Conservation (phyloP, 1,140 invertebrate genomes). For the Notospermus geniculatus region DNA sequence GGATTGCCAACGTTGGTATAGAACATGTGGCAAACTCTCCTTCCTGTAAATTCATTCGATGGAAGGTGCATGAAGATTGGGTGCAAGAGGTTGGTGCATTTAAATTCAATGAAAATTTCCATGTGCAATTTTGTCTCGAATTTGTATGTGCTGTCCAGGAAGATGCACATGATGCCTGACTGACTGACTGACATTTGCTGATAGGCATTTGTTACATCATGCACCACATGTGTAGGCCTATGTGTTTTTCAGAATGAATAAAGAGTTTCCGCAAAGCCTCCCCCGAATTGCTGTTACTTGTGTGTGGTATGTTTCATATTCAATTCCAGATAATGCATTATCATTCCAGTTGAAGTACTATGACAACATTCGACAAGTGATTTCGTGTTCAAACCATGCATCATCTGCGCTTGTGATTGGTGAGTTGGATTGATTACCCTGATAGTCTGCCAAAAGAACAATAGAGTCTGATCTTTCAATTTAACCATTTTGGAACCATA, state of each 20-base stretch:
- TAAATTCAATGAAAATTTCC: background rate
- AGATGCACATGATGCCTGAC: too few species aligned
- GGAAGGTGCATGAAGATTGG: slow-evolving; percentile 56
- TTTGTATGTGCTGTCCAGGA: too few species aligned
- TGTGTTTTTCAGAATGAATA: background rate
- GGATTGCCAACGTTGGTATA: slow-evolving; percentile 51
- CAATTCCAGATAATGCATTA: slow-evolving; percentile 15
- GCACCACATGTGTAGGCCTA: too few species aligned
- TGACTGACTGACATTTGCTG: too few species aligned
- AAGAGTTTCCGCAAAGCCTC: background rate
- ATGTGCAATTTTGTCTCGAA: too few species aligned
- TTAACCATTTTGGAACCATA: too few species aligned
- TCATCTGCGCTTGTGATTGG: slow-evolving; percentile 55
- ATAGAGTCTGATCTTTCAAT: too few species aligned
- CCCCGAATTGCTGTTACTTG: background rate
- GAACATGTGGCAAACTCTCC: slow-evolving; percentile 36
- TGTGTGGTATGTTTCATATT: slow-evolving; percentile 1
- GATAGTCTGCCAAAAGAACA: too few species aligned
- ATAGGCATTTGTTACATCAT: too few species aligned
- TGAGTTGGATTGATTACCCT: slow-evolving; percentile 19
- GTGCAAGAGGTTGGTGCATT: slow-evolving; percentile 53
- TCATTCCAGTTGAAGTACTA: slow-evolving; percentile 52
- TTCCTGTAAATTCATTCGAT: slow-evolving; percentile 50
- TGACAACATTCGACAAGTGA: slow-evolving; percentile 52
- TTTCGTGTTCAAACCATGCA: slow-evolving; percentile 56